A percentile compares a stretch with the other conserved stretches of the same genome.
phyloP scores from a whole-genome alignment of 2,888 invertebrate genomes.

The Sarcophaga carnaria region DNA sequence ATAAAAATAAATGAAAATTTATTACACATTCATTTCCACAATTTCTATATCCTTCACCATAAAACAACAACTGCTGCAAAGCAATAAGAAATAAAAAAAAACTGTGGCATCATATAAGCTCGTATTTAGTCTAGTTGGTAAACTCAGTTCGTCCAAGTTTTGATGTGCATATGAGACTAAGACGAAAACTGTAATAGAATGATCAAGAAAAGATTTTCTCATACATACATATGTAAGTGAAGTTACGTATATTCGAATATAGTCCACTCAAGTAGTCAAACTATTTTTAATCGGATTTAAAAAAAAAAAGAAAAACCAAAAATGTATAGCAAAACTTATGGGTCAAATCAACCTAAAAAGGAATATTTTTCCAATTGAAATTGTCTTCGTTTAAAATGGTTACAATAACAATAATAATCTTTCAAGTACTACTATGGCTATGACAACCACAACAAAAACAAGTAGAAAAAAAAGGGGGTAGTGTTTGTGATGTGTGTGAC shows the following conservation, averaged over 20 bases:
- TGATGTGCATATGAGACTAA: not conserved
- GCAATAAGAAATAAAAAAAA: not conserved
- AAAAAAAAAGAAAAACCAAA: no score
- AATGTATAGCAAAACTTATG: no score
- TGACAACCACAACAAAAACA: not conserved
- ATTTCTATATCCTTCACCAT: constrained; percentile 20
- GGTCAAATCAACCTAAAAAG: no score
- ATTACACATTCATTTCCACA: constrained; percentile 36
- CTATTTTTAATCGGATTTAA: no score
- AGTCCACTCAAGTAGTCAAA: no score
- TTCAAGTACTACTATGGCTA: constrained; percentile 32
- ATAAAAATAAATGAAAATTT: constrained; percentile 49
- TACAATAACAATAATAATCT: constrained; percentile 32
- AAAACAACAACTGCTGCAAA: not conserved
- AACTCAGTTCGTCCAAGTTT: not conserved
- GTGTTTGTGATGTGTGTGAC: constrained; percentile 38
- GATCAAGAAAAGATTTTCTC: no score
- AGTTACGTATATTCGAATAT: no score
- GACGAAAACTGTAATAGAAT: not conserved
- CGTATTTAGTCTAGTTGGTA: not conserved
- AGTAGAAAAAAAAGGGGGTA: constrained; percentile 29
- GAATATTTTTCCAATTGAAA: no score
- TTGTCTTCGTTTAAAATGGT: not conserved
- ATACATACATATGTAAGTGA: no score
- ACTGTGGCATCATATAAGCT: not conserved